These are phyloP conservation scores for Smutsia temminckii DNA, from an alignment of 2,797 vertebrate species.

Conservation along the genomic window DNA sequence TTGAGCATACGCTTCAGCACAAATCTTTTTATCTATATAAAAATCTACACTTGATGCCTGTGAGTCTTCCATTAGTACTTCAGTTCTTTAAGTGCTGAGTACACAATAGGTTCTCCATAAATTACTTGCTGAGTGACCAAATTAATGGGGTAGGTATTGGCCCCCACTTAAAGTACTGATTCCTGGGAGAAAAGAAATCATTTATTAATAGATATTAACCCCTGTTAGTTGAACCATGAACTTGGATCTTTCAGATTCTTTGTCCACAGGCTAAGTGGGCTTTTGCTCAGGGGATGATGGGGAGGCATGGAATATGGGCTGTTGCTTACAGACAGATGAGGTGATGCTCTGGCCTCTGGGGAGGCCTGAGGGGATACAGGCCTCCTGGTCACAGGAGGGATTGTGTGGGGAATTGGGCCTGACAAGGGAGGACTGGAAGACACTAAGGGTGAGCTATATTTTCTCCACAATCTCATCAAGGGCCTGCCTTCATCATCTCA, in stretches of 20 bases:
- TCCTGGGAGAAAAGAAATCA: not conserved
- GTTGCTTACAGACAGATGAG: not conserved
- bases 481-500: not conserved
- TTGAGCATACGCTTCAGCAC: not conserved
- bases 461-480: not conserved
- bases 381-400: not conserved
- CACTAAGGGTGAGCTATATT: not conserved
- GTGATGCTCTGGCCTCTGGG: not conserved
- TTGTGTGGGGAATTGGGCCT: not conserved
- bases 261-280: not conserved
- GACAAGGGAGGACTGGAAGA: not conserved
- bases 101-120: not conserved
- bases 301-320: not conserved
- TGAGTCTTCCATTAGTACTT: not conserved
- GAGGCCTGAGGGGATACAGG: not conserved
- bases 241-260: not conserved
- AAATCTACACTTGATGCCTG: not conserved
- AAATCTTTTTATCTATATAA: not conserved
- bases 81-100: not conserved
- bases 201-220: not conserved
- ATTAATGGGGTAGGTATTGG: not conserved
- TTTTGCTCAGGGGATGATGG: not conserved
- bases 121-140: not conserved
- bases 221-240: not conserved
- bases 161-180: not conserved